Base-by-base conservation (phyloP, 1,140 invertebrate species). In the Drosophila ercepeae region DNA sequence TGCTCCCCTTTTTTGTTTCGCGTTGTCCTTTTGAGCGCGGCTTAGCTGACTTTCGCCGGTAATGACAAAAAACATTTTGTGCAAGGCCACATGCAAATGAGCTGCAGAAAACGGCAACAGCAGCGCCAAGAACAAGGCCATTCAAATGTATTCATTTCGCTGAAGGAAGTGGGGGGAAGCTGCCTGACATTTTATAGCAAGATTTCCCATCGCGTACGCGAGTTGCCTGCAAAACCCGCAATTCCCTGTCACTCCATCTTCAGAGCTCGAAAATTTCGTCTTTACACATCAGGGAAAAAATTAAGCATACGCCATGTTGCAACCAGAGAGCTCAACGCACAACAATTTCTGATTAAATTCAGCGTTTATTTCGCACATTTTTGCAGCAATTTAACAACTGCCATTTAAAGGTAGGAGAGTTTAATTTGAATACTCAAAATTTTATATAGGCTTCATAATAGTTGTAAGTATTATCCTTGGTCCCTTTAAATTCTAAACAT, bases 21-120 rank as follows among this genome's bases (percentile, higher is more conserved):
- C 41, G 36, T 42, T 53, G 39, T 27, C 49, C 51, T 29, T 46
- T 16, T 21, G 59, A 41, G 55, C 21, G 18, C 41, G 23, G 71
- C 72, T 67, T 60, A 73, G 61, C 29, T 74, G 55, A 52, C 76
- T 58, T 59, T 55, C 45, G 42, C 50, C 79, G 61, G 79, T 86
- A 84, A 86, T 84, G 81, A 86, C 76, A 81, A 71, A 69, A 79
- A 86, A 61, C 83, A 74, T 86, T 77, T 77, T 74, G 77, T 59
- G 45, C 81, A 84, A 84, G 76, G 76, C 76, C 72, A 61, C 77
- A 81, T 81, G 76, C 72, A 86, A 86, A 86, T 76, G 79, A 74
- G 64, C 45, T 72, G 76, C 70, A 59, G 69, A 39, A 75, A 23
- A 23, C 41, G 51, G 41, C 41, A 64, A 23, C 70, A 50, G 36